Conservation (phyloP, 2,888 invertebrate species). For the Hypena proboscidalis region DNA sequence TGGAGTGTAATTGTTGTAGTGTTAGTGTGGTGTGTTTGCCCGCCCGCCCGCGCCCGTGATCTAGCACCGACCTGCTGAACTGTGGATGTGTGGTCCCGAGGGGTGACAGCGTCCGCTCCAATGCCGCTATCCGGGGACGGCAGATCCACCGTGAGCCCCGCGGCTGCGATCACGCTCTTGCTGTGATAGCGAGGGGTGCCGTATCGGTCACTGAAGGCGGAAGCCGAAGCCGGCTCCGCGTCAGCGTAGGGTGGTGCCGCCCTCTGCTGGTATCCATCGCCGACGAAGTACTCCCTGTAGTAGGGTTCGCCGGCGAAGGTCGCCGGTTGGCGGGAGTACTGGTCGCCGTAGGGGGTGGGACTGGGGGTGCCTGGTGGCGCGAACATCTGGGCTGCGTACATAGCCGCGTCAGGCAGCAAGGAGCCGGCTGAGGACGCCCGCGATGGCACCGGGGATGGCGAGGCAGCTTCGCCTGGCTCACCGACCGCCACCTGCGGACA, state of each 20-base stretch:
- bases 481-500: constrained; percentile 85
- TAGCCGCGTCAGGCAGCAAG: constrained; percentile 87
- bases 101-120: constrained; percentile 96
- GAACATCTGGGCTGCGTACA: constrained; percentile 90
- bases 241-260: constrained; percentile 85
- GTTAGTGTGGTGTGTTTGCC: constrained; percentile 51
- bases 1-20: constrained; percentile 37
- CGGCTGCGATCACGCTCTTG: constrained; percentile 90
- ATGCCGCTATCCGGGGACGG: constrained; percentile 98
- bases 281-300: constrained; percentile 92
- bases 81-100: constrained; percentile 92
- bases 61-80: constrained; percentile 92
- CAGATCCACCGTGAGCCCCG: constrained; percentile 95
- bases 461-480: constrained; percentile 86
- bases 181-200: constrained; percentile 89
- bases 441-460: constrained; percentile 87
- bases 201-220: constrained; percentile 89
- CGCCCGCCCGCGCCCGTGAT: constrained; percentile 77
- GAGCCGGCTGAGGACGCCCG: constrained; percentile 84
- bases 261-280: constrained; percentile 86
- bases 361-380: constrained; percentile 88
- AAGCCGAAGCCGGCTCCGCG: constrained; percentile 85
- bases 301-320: constrained; percentile 90
- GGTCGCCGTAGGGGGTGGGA: constrained; percentile 86
- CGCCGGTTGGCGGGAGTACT: constrained; percentile 81